Base-by-base conservation (phyloP, 1,140 invertebrate species). In the Drosophila kikkawai region DNA sequence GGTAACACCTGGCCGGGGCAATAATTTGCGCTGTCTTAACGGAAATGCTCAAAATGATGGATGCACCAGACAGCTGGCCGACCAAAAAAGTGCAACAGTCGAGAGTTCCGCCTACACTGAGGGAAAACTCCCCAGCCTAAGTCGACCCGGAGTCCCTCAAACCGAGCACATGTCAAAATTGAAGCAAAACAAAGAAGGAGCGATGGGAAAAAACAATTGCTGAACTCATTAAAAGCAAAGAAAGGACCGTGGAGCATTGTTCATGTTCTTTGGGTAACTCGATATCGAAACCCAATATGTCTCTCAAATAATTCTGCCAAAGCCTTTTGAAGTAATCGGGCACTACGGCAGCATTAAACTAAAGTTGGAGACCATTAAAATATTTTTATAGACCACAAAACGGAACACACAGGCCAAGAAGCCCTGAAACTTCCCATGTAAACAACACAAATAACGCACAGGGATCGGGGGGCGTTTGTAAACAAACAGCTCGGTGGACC, bases 231-330 rank as follows among this genome's bases (percentile, higher is more conserved):
- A 80, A 84, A 83, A 64, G 39, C 66, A 71, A 84, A 87, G 84
- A 88, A 87, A 71, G 66, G 77, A 64, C 34, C 57, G 64, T 57
- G 37, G 32, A 48, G 47, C n/a, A 75, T 75, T 85, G 63, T 82
- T 84, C 60, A 70, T 50, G 47, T 44, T 60, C 42, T 39, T 36
- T 37, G 70, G 55, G 79, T 82, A 69, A 88, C 65, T 68, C 22
- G 84, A 87, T 87, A 87, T 53, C 32, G 84, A 80, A 87, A 87
- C 80, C 74, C 66, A 80, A 87, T 87, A 87, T 83, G 79, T 75
- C 61, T 65, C 63, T 60, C 17, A 58, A 58, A 75, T 58, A 68
- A 76, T 83, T 64, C 82, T 74, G 80, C 57, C 64, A 44, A 13
- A 73, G 77, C 44, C 84, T 83, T 88, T 88, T 83, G 67, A 80